phyloP scores from a whole-genome alignment of 1,140 invertebrate species.

The Heliconius nattereri region DNA sequence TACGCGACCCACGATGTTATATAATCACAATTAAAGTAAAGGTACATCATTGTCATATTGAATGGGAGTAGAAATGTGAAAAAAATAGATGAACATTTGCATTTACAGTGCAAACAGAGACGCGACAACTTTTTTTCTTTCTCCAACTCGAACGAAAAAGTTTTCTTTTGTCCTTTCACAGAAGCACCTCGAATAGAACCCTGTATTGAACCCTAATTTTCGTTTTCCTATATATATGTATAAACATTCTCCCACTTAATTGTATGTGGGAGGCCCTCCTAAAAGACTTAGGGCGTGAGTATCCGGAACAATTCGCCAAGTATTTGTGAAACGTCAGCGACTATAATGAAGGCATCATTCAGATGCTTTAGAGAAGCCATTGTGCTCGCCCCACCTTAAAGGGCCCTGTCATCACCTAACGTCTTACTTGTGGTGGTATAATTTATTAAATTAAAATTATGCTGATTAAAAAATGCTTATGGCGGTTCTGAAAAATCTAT shows the following conservation, averaged over 20 bases:
- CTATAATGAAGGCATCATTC: slow-evolving; percentile 66
- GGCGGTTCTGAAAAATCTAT: background rate
- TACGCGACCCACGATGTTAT: background rate
- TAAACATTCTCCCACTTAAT: background rate
- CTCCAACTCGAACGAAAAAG: background rate
- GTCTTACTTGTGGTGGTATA: slow-evolving; percentile 25
- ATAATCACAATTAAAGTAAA: background rate
- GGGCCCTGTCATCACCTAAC: slow-evolving; percentile 44
- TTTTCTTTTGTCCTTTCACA: background rate
- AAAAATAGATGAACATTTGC: too few relatives aligned
- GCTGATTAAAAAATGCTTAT: background rate
- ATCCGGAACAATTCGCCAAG: slow-evolving; percentile 44
- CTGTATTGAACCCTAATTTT: background rate
- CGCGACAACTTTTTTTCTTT: too few relatives aligned
- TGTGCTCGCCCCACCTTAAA: slow-evolving; percentile 46
- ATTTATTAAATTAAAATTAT: slow-evolving; percentile 20
- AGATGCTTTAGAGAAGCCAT: slow-evolving; percentile 42
- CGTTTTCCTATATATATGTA: background rate
- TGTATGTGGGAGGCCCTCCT: slow-evolving; percentile 14
- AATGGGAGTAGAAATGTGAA: too few relatives aligned
- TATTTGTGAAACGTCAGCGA: slow-evolving; percentile 58
- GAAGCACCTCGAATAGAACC: background rate
- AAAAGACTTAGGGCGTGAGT: slow-evolving; percentile 15
- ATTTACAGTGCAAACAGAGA: too few relatives aligned
- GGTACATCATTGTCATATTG: too few relatives aligned